Percentiles rank a stretch among this genome's conserved stretches.
phyloP scores from a whole-genome alignment of 2,888 invertebrate species.

The Mylabris sibirica region DNA sequence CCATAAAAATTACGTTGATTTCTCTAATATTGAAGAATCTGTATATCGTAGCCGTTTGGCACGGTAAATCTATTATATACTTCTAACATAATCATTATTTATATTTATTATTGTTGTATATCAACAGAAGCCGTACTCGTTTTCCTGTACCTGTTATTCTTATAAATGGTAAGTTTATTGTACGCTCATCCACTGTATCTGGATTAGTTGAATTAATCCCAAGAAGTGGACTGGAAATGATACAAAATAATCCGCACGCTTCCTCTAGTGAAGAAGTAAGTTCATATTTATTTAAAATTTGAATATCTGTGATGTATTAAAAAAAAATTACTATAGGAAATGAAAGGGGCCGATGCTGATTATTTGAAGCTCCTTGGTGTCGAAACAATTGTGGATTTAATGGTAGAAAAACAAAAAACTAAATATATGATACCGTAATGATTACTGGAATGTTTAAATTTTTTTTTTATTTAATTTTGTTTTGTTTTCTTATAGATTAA shows the following conservation, averaged over 20 bases:
- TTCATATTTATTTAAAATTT: too few species aligned
- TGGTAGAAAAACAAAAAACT: conserved; percentile 86
- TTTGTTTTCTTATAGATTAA: conserved; percentile 65
- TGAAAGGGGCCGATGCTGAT: not conserved
- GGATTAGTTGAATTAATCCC: conserved; percentile 78
- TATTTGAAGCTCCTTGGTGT: conserved; percentile 72
- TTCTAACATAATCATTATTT: too few species aligned
- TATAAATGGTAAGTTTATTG: conserved; percentile 75
- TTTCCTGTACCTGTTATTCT: conserved; percentile 81
- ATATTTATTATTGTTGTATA: not conserved
- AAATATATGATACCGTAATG: conserved; percentile 82
- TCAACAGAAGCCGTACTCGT: conserved; percentile 71
- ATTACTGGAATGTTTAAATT: not conserved
- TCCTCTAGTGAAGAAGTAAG: not conserved
- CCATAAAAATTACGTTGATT: conserved; percentile 56
- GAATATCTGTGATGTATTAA: too few species aligned
- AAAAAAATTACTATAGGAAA: not conserved
- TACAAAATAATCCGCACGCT: conserved; percentile 19
- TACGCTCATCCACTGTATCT: conserved; percentile 78
- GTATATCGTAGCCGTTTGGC: conserved; percentile 75
- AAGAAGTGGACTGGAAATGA: conserved; percentile 64
- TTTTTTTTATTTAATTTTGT: too few species aligned
- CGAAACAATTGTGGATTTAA: conserved; percentile 78
- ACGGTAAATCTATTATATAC: conserved; percentile 53
- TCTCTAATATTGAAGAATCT: conserved; percentile 68